Conservation (phyloP, 2,113 vertebrate genomes). For the Pteruthius melanotis region DNA sequence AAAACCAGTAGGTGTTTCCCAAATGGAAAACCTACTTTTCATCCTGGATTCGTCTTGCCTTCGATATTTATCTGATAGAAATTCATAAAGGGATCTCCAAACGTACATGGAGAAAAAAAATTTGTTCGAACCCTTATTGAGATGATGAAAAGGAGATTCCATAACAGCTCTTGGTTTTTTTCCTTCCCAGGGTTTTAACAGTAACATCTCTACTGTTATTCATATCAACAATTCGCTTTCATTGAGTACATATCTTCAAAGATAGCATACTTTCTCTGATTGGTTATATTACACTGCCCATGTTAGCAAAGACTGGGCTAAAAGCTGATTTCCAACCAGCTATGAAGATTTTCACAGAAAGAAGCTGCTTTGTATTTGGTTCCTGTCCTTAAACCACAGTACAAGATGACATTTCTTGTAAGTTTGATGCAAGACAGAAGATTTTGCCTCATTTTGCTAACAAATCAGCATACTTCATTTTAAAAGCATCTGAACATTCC, state of each 20-base stretch:
- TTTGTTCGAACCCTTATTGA: background rate
- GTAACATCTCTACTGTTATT: background rate
- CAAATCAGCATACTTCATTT: background rate
- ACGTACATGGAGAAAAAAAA: background rate
- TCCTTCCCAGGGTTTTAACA: background rate
- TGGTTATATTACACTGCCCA: background rate
- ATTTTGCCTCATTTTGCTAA: background rate
- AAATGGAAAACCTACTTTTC: background rate
- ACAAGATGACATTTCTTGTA: background rate
- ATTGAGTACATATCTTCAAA: background rate
- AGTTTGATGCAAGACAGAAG: background rate
- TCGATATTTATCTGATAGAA: background rate
- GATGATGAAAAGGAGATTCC: background rate
- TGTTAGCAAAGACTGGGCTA: background rate
- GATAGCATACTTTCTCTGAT: background rate
- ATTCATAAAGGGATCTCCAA: background rate
- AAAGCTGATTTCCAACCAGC: background rate
- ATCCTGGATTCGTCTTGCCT: background rate
- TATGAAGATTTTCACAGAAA: background rate
- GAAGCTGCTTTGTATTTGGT: background rate
- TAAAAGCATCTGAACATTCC: background rate
- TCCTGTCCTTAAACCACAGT: background rate
- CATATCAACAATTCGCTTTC: background rate
- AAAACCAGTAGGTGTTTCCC: background rate
- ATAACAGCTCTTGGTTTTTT: rapidly evolving